Base-by-base conservation (phyloP, 2,113 vertebrate species). In the Dasyurus viverrinus region DNA sequence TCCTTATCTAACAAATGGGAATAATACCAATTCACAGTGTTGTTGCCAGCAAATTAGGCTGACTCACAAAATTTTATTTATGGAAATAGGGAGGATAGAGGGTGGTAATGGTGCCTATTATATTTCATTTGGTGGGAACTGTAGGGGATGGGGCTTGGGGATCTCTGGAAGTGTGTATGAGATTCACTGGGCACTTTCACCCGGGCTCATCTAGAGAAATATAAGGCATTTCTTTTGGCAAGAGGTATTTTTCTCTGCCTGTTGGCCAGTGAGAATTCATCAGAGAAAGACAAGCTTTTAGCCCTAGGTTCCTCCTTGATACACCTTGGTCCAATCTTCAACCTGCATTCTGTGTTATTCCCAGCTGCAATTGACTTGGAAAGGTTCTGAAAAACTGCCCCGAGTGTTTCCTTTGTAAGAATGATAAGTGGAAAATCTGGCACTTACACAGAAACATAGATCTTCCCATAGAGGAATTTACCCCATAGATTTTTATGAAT, bases 391-490 rank as follows among this genome's bases (percentile, higher is more conserved):
- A 57, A 95, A 91, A 0, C 36, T 98, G 96, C 84, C 90, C 57
- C 2, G 91, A 93, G 92, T 97, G 96, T 97, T 98, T 97, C 96
- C 98, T 97, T 98, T 98, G 96, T 91, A 97, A 98, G 96, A 98
- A 97, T 97, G 97, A 97, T 97, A 98, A 98, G 96, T 97, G 97
- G 96, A 96, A 98, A 98, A 97, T 93, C 97, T 98, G 97, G 96
- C 90, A 95, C 95, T 89, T 96, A 76, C 97, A 97, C 95, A 97
- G 97, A 98, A 97, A 98, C 93, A 89, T 95, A 96, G 97, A 96
- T 96, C 95, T 97, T 92, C 92, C 68, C 95, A 95, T 9, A 90
- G 0, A 93, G 52, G 95, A 93, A 98, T 98, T 96, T 97, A 92
- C 89, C 93, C 92, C 96, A 94, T 26, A 97, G 96, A 68, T 94